A percentile compares a stretch with the other conserved stretches of the same genome.
phyloP scores from a whole-genome alignment of 2,888 invertebrate species.

The Cyrtodaria siliqua region DNA sequence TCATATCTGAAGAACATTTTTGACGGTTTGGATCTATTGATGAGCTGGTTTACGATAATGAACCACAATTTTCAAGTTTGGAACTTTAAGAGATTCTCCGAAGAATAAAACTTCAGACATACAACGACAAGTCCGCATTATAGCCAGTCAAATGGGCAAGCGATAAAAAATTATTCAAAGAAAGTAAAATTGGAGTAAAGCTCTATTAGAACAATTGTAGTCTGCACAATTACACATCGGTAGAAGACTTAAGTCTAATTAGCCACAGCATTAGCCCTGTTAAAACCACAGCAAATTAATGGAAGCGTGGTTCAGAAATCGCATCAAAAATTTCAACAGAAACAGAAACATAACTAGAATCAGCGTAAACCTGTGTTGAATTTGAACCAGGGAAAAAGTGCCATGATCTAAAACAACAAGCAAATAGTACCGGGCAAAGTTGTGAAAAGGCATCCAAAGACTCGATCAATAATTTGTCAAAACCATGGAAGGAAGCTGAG shows the following conservation, averaged over 20 bases:
- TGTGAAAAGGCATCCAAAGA: not conserved
- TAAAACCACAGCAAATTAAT: not conserved
- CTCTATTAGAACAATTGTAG: slow-evolving; percentile 37
- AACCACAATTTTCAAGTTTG: slow-evolving; percentile 42
- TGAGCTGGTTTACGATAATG: slow-evolving; percentile 31
- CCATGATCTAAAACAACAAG: not conserved
- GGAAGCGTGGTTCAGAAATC: not conserved
- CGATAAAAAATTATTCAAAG: too few species aligned
- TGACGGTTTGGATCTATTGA: slow-evolving; percentile 25
- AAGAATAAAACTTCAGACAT: too few species aligned
- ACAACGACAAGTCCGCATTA: slow-evolving; percentile 29
- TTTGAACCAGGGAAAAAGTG: not conserved
- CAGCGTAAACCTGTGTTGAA: not conserved
- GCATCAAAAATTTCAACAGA: not conserved
- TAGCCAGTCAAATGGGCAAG: too few species aligned
- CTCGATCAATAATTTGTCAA: slow-evolving; percentile 4
- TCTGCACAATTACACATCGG: too few species aligned
- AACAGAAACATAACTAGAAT: slow-evolving; percentile 9
- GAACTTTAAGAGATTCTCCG: slow-evolving; percentile 25
- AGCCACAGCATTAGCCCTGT: not conserved
- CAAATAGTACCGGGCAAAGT: slow-evolving; percentile 3
- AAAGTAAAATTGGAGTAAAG: slow-evolving; percentile 30
- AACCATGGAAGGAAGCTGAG: not conserved
- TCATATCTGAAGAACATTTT: slow-evolving; percentile 34
- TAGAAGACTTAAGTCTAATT: too few species aligned